Base-by-base conservation (phyloP, 2,888 invertebrate genomes). In the Watsonalla binaria region DNA sequence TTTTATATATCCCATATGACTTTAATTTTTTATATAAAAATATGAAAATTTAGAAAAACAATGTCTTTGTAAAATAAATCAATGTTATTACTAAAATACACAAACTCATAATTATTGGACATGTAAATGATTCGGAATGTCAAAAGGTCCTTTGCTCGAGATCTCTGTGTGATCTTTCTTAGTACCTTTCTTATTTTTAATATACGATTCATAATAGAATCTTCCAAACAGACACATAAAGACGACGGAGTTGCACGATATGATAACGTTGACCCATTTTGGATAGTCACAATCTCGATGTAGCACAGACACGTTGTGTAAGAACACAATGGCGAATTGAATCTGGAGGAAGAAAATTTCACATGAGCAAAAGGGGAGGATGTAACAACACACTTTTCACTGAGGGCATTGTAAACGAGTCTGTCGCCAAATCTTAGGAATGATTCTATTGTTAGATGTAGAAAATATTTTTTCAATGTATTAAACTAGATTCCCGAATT, bases 141-240 rank as follows among this genome's bases (percentile, higher is more conserved):
- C 6, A 37, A 37, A 8, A 37, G 37, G 37, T 37, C 47, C 11
- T 24, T 47, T 33, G 5, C 2, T 24, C 24, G 33, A 35, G 35
- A 48, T 35, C n/a, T 46, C 54, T 56, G 45, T 51, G 37, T 39
- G 47, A 2, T 33, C 13, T n/a, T 48, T 52, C 14, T n/a, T 48
- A 14, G 6, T 54, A 33, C 15, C 39, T 34, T 60, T 62, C 39
- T 55, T 60, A 11, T 57, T 58, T 15, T 58, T 86, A 6, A 86
- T 76, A 70, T 95, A 95, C 57, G 89, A 93, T 54, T 88, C 87
- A 9, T 93, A 82, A 70, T 95, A 95, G 72, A 95, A 95, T 51
- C 93, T 91, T 47, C 93, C 92, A 71, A 96, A 96, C 82, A 95
- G 92, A 64, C 94, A 95, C 6, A 94, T 90, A 76, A 95, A 95